A percentile compares a stretch with the other conserved stretches of the same genome.
Evolutionary conservation across 1,140 invertebrate species (phyloP).

Genomic region (Ctenoplectra terminalis): DNA sequence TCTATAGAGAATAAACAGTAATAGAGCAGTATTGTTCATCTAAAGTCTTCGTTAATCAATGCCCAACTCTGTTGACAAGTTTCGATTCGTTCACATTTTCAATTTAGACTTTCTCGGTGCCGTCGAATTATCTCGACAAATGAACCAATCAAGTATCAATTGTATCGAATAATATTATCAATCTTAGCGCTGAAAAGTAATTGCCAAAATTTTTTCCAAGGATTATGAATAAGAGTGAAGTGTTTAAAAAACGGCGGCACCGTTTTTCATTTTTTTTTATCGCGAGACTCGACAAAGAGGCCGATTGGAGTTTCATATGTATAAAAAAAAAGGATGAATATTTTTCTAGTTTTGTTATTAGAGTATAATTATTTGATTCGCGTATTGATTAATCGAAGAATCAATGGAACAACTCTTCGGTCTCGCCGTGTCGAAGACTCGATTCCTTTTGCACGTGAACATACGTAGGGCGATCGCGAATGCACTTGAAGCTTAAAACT

Average conservation of each 20-base stretch:
- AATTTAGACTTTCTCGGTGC: conserved; percentile 33
- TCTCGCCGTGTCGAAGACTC: conserved; percentile 41
- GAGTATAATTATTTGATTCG: neutral
- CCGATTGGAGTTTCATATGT: conserved; percentile 34
- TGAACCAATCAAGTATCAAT: neutral
- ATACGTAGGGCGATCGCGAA: conserved; percentile 70
- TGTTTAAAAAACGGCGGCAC: conserved; percentile 21
- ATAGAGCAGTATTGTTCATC: too few species aligned
- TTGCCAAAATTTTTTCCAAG: neutral
- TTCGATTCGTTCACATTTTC: conserved; percentile 45
- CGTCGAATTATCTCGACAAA: neutral
- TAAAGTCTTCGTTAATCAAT: neutral
- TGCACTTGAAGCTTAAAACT: conserved; percentile 70
- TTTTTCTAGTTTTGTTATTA: neutral
- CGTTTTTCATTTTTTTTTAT: conserved; percentile 22
- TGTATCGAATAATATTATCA: neutral
- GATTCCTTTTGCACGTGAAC: conserved; percentile 61
- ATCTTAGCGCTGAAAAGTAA: too few species aligned
- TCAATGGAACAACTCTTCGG: conserved; percentile 10
- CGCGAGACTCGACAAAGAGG: conserved; percentile 51
- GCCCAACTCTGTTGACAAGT: conserved; percentile 21
- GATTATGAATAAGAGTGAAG: neutral
- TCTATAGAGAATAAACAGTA: too few species aligned
- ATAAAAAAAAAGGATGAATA: neutral
- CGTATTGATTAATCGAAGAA: too few species aligned